These are phyloP conservation scores for Periophthalmus magnuspinnatus DNA, from an alignment of 2,797 vertebrate genomes.

Conservation along the genomic window DNA sequence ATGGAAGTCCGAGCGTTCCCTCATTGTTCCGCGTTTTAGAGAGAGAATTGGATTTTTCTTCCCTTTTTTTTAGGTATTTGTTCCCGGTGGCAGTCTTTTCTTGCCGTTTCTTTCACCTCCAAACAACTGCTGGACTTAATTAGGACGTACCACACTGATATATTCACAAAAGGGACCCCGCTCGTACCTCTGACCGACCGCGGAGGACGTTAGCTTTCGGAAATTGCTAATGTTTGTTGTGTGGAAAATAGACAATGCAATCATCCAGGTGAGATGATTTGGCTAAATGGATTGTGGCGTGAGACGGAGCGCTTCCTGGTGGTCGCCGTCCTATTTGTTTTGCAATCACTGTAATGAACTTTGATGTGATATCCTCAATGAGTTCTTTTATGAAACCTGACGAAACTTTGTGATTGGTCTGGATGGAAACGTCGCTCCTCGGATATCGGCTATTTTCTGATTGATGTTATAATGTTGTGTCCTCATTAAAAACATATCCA, in stretches of 20 bases:
- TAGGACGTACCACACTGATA: constrained; percentile 76
- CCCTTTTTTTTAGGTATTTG: constrained; percentile 25
- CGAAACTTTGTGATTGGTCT: background rate
- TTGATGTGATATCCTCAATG: no score
- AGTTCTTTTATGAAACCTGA: no score
- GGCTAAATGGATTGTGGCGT: constrained; percentile 34
- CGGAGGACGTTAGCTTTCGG: constrained; percentile 48
- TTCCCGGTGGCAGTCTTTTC: constrained; percentile 14
- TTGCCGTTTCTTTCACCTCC: constrained; percentile 40
- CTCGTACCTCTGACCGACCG: constrained; percentile 60
- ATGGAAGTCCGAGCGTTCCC: constrained; percentile 59
- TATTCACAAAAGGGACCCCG: constrained; percentile 75
- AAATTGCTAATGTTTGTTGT: constrained; percentile 49
- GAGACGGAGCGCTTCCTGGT: constrained; percentile 37
- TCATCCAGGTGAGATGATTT: constrained; percentile 38
- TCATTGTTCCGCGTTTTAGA: constrained; percentile 76
- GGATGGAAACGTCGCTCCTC: background rate
- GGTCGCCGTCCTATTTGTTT: no score
- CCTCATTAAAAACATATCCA: no score
- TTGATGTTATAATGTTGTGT: no score
- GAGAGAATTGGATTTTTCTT: constrained; percentile 77
- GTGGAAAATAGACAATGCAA: constrained; percentile 54
- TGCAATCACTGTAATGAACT: no score
- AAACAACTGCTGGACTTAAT: constrained; percentile 75
- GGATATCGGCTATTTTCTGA: background rate